Percentiles rank a stretch among this genome's conserved stretches.
These are phyloP conservation scores for Agrochola lychnidis DNA, from an alignment of 2,888 invertebrate genomes.

Conservation along the genomic window DNA sequence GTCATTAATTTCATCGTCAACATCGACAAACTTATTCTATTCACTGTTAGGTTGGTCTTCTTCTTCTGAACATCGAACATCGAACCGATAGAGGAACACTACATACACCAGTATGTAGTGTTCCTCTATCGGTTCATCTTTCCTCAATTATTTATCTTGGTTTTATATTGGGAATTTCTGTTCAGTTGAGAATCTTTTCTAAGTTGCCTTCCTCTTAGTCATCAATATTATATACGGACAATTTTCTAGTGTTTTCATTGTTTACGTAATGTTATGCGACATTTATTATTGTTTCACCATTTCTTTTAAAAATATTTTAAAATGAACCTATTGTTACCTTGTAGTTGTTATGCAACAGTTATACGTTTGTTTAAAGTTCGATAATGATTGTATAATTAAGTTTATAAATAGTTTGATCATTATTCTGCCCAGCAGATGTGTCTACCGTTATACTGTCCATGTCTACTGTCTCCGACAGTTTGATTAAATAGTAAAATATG, in stretches of 20 bases:
- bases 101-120: no score
- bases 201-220: not conserved
- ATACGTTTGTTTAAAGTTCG: slow-evolving; percentile 3
- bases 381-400: not conserved
- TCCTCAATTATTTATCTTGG: not conserved
- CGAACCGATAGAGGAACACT: no score
- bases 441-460: not conserved
- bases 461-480: not conserved
- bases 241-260: not conserved
- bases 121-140: not conserved
- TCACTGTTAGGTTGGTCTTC: not conserved
- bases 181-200: not conserved
- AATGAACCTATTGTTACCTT: not conserved
- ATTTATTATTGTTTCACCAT: not conserved
- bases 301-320: slow-evolving; percentile 6
- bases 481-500: not conserved
- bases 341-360: not conserved
- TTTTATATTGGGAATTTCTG: not conserved
- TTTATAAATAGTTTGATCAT: not conserved
- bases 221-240: not conserved
- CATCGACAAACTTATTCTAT: not conserved
- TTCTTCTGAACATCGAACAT: no score
- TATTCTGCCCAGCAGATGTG: not conserved
- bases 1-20: not conserved
- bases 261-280: not conserved